Percentiles rank a stretch among this genome's conserved stretches.
Conservation (phyloP, 2,113 vertebrate species). For the Psilopogon haemacephalus region DNA sequence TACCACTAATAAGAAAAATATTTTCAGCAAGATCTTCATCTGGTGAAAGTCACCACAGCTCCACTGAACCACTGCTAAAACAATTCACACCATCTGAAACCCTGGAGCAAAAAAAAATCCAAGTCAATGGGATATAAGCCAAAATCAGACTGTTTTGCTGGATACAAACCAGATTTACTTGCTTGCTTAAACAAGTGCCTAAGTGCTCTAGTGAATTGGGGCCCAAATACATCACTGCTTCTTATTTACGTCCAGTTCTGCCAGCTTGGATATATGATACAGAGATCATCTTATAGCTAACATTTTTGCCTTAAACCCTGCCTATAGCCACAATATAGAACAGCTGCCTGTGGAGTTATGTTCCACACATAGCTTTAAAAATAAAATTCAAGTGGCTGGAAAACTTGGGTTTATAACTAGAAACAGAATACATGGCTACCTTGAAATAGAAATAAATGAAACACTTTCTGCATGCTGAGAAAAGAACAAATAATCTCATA, state of each 20-base stretch:
- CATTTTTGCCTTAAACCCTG: constrained; percentile 42
- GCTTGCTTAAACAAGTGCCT: constrained; percentile 41
- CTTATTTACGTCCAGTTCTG: constrained; percentile 37
- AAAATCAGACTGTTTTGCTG: constrained; percentile 28
- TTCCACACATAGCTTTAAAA: constrained; percentile 48
- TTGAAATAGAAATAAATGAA: constrained; percentile 58
- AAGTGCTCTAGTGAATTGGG: background rate
- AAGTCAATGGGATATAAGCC: background rate
- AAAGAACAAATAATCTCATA: background rate
- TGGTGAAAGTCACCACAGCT: background rate
- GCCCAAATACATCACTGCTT: background rate
- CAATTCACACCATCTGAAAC: constrained; percentile 20
- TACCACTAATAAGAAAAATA: background rate
- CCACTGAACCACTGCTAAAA: background rate
- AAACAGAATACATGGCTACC: constrained; percentile 3
- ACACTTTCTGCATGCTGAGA: constrained; percentile 13
- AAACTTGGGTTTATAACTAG: constrained; percentile 18
- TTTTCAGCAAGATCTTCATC: background rate
- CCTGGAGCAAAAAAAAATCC: background rate
- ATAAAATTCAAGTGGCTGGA: constrained; percentile 51
- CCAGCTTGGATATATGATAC: constrained; percentile 45
- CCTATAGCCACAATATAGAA: constrained; percentile 14
- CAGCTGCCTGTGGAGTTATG: constrained; percentile 51
- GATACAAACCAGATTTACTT: constrained; percentile 29
- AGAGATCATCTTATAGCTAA: constrained; percentile 33